A percentile compares a stretch with the other conserved stretches of the same genome.
phyloP scores from a whole-genome alignment of 2,888 invertebrate genomes.

The Mythimna ferrago region DNA sequence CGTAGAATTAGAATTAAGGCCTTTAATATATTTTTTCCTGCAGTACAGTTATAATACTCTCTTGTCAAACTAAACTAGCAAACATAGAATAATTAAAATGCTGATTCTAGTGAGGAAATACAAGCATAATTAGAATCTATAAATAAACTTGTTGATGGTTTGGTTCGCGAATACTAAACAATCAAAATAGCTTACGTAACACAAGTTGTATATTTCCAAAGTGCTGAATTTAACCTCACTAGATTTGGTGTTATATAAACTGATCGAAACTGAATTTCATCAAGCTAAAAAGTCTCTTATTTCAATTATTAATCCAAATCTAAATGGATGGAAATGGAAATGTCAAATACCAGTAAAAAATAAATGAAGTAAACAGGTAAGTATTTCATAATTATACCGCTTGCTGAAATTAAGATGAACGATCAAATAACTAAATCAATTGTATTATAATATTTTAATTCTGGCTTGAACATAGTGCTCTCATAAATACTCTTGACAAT shows the following conservation, averaged over 20 bases:
- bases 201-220: slow-evolving; percentile 39
- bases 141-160: slow-evolving; percentile 33
- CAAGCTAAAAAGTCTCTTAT: slow-evolving; percentile 28
- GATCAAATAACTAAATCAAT: slow-evolving; percentile 31
- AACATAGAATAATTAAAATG: slow-evolving; percentile 27
- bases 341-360: slow-evolving; percentile 1
- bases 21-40: slow-evolving; percentile 14
- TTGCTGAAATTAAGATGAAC: slow-evolving; percentile 55
- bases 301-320: slow-evolving; percentile 10
- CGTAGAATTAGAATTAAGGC: slow-evolving; percentile 15
- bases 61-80: slow-evolving; percentile 40
- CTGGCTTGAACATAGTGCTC: slow-evolving; percentile 58
- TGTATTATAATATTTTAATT: slow-evolving; percentile 42
- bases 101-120: slow-evolving; percentile 53
- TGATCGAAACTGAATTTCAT: slow-evolving; percentile 59
- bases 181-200: slow-evolving; percentile 46
- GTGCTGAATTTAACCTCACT: slow-evolving; percentile 37
- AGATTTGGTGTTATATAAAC: slow-evolving; percentile 59
- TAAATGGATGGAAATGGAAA: background rate
- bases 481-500: slow-evolving; percentile 37
- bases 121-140: slow-evolving; percentile 35
- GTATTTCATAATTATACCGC: slow-evolving; percentile 4
- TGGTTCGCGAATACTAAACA: slow-evolving; percentile 34
- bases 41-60: slow-evolving; percentile 37
- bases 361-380: background rate